Evolutionary conservation across 2,888 invertebrate genomes (phyloP), one percentile per base, ranked within the genome.

Genomic region (Coelopa pilipes): DNA sequence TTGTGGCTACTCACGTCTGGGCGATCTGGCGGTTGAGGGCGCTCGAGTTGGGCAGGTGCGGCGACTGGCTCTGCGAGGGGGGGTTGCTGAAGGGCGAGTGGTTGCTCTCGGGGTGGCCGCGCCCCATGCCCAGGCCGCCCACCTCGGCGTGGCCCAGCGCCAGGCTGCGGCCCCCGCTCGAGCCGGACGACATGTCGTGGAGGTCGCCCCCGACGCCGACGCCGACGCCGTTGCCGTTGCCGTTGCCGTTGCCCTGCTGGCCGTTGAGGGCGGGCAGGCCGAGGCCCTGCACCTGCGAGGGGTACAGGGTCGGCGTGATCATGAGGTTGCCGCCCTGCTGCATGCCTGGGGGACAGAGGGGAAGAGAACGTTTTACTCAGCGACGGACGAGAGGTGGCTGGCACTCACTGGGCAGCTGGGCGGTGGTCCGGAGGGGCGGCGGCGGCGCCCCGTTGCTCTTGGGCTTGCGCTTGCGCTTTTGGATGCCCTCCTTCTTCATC

Each of bases 401-500:
- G 46, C 66, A 81, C 85, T 83, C 74, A 86, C 86, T 86, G 76
- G 84, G 87, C 76, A 86, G 78, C 50, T 79, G 78, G 17, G 80
- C 78, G 1, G 70, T 70, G 17, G 53, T 19, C 53, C 83, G 81
- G 75, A 84, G 78, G n/a, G 82, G 79, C 34, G 34, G 34, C n/a
- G 82, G 79, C 34, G 34, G 34, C 7, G 34, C 34, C 34, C 82
- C 82, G 74, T 84, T 84, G 75, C 84, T 87, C 88, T 95, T 95
- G 62, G 95, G 95, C 85, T 99, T 98, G 76, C 98, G 91, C 88
- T 99, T 99, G 78, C 98, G 90, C 70, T 97, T 98, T 89, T 99
- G 98, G 84, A 99, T 99, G 65, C 97, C 97, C 80, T 99, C 99
- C 89, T 99, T 99, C 89, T 98, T 98, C 98, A 99, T 99, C 81